phyloP scores from a whole-genome alignment of 2,888 invertebrate genomes.

The Ectemnius continuus region DNA sequence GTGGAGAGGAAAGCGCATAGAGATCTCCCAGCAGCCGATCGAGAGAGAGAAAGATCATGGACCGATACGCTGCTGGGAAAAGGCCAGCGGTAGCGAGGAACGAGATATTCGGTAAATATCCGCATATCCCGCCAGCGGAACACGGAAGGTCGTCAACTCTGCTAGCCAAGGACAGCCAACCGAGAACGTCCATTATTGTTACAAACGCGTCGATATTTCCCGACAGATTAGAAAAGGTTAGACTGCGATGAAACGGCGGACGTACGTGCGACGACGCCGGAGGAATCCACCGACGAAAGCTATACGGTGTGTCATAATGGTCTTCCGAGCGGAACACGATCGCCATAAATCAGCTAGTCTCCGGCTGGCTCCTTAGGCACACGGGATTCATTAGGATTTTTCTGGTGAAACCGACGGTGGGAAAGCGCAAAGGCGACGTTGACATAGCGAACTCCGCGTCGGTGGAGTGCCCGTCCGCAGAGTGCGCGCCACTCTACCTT shows the following conservation, averaged over 20 bases:
- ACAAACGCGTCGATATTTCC: conserved; percentile 32
- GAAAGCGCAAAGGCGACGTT: conserved; percentile 54
- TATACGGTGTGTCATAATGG: conserved; percentile 58
- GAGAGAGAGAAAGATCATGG: neutral
- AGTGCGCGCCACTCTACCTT: conserved; percentile 10
- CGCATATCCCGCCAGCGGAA: neutral
- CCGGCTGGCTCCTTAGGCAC: conserved; percentile 43
- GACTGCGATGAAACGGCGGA: conserved; percentile 4
- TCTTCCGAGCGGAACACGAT: conserved; percentile 56
- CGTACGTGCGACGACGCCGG: conserved; percentile 1
- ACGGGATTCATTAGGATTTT: conserved; percentile 58
- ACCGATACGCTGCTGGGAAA: neutral
- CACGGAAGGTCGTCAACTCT: conserved; percentile 16
- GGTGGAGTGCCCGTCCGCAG: conserved; percentile 8
- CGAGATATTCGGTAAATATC: neutral
- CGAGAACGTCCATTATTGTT: conserved; percentile 35
- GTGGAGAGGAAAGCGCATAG: neutral
- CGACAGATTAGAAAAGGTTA: conserved; percentile 37
- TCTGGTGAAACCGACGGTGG: conserved; percentile 21
- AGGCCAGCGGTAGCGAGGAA: neutral
- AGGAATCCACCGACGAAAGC: conserved; percentile 58
- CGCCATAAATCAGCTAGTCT: conserved; percentile 57
- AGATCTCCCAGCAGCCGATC: neutral
- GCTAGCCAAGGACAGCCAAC: neutral
- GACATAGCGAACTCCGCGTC: conserved; percentile 39